Base-by-base conservation (phyloP, 1,140 invertebrate species). In the Danaus plexippus region DNA sequence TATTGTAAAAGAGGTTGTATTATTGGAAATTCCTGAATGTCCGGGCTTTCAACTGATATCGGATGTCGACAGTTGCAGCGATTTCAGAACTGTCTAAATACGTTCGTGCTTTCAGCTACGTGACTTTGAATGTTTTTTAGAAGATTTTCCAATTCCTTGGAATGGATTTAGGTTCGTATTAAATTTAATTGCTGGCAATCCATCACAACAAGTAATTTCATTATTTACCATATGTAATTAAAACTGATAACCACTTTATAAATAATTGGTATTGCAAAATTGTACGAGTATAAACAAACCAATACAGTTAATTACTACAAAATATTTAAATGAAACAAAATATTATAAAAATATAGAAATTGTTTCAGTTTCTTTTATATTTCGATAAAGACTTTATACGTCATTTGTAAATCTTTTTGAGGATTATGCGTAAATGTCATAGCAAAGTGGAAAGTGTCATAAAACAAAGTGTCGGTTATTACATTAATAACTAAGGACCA, bases 381-480 rank as follows among this genome's bases (percentile, higher is more conserved):
- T 47, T 43, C 40, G 45, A 9, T 15, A 57, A 49, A 4, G 2
- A 7, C 22, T 32, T 32, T 32, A 32, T 32, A 32, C 7, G 22
- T 32, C 22, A 32, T 32, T 32, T 32, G 22, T 32, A 32, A 32
- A 32, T 32, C 22, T 32, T 32, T 32, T 32, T 32, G 22, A 32
- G 22, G 22, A 32, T 44, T 57, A 49, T 45, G 12, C 43, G 45
- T 47, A 64, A 70, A 71, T 65, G 65, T 69, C 71, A 66, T 74
- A 77, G 68, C 50, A 65, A 73, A 79, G 76, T 77, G 67, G 63
- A 62, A 53, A 59, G 46, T 55, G 45, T 48, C 75, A 79, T 83
- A 78, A 81, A 82, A 82, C 73, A 81, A 81, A 85, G 77, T 85
- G 81, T 79, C 78, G 73, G 78, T 80, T 83, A 83, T 80, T 77